Base-by-base conservation (phyloP, 2,797 vertebrate genomes). In the Periophthalmus magnuspinnatus region DNA sequence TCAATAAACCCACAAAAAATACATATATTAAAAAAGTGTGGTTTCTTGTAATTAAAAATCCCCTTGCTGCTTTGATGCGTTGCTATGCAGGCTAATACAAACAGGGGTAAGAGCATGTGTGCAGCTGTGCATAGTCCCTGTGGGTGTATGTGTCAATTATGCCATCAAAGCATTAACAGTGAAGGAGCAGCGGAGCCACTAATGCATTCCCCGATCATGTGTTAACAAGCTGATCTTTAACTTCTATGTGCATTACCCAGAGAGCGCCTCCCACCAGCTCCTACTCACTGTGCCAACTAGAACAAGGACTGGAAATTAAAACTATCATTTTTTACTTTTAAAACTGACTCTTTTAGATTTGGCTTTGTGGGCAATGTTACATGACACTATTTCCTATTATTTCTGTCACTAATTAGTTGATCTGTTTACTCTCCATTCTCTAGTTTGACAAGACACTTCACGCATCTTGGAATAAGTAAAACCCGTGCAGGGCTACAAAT, bases 221-320 rank as follows among this genome's bases (percentile, higher is more conserved):
- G 88, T 91, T 90, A 90, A 91, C 89, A 89, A 81, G 74, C 84
- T 83, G 87, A 89, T 87, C 86, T 91, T 90, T 86, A 88, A 86
- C 69, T 79, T 83, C 69, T 76, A 69, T 80, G 77, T 86, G 84
- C 89, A 91, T 91, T 87, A 89, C 36, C 63, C 82, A 70, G 82
- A 87, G 83, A 28, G 62, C 75, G 83, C 75, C 80, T 68, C 78
- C 80, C 72, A 81, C 71, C 83, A 75, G 71, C 84, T 81, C 88
- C 89, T 84, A 90, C 89, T 82, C 85, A 81, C 80, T 84, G 71
- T 67, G 69, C 65, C 71, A 38, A 67, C 59, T 74, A 65, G 76
- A 71, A 69, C 59, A 75, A 69, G 58, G 56, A 79, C 75, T 82
- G 69, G 57, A 77, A 74, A 63, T 75, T 77, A 69, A 45, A 45